These are phyloP conservation scores for Larimichthys polyactis DNA, from an alignment of 2,113 vertebrate genomes.

Conservation along the genomic window DNA sequence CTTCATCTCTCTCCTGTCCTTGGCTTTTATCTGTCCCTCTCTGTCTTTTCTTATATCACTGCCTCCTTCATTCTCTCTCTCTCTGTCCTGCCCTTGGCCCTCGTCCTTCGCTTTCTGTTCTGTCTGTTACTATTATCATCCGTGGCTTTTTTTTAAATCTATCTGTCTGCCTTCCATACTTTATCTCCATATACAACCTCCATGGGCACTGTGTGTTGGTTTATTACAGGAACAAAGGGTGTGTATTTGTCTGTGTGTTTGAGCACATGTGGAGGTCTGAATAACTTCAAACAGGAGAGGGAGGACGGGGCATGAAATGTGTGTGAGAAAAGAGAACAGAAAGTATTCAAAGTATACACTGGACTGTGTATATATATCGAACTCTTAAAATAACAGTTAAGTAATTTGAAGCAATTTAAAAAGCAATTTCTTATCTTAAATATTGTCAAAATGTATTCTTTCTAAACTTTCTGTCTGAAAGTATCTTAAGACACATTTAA, in stretches of 20 bases:
- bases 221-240: conserved; percentile 37
- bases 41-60: conserved; percentile 22
- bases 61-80: conserved; percentile 12
- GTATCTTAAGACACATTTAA: too few relatives aligned
- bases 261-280: conserved; percentile 2
- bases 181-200: conserved; percentile 45
- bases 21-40: conserved; percentile 43
- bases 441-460: not conserved
- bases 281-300: not conserved
- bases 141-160: not conserved
- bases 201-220: conserved; percentile 16
- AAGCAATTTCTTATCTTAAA: not conserved
- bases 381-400: not conserved
- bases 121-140: conserved; percentile 62
- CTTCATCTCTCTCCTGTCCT: conserved; percentile 40
- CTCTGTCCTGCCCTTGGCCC: conserved; percentile 51
- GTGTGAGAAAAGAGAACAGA: not conserved
- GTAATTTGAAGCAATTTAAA: not conserved
- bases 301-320: not conserved
- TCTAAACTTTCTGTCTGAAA: too few relatives aligned
- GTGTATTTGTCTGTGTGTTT: conserved; percentile 14
- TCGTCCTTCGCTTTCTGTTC: conserved; percentile 43
- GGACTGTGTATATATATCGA: not conserved
- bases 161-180: conserved; percentile 44
- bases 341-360: not conserved